Evolutionary conservation across 1,140 invertebrate species (phyloP).

Genomic region (Panulirus ornatus): DNA sequence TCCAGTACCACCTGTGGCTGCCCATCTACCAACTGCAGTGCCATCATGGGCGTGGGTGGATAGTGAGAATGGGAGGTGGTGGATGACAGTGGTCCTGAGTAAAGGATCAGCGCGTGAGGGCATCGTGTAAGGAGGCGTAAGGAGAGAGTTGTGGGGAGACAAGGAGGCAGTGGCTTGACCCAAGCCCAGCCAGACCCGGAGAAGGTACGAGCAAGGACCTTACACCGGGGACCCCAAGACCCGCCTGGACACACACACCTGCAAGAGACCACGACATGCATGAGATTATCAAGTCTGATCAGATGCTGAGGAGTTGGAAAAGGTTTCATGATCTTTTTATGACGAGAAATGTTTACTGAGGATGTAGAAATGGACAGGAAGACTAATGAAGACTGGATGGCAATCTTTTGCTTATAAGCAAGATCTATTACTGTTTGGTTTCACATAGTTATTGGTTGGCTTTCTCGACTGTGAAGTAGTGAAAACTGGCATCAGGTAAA

Average conservation of each 20-base stretch:
- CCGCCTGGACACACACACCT: constrained; percentile 93
- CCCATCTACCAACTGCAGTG: constrained; percentile 39
- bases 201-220: constrained; percentile 96
- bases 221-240: constrained; percentile 95
- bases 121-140: constrained; percentile 96
- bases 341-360: too few species aligned
- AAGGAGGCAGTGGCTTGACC: constrained; percentile 97
- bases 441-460: too few species aligned
- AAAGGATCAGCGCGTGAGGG: constrained; percentile 92
- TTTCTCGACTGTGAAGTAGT: too few species aligned
- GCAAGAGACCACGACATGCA: constrained; percentile 41
- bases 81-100: constrained; percentile 94
- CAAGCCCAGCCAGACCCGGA: constrained; percentile 95
- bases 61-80: constrained; percentile 13
- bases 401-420: too few species aligned
- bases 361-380: too few species aligned
- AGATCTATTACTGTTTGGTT: too few species aligned
- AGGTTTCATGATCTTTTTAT: too few species aligned
- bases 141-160: constrained; percentile 94
- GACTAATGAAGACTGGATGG: too few species aligned
- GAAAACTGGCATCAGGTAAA: too few species aligned
- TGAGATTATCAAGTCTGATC: too few species aligned
- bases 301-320: too few species aligned
- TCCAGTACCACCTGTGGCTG: constrained; percentile 48
- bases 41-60: constrained; percentile 36